Evolutionary conservation across 2,888 invertebrate genomes (phyloP).

Genomic region (Ligdia adustata): DNA sequence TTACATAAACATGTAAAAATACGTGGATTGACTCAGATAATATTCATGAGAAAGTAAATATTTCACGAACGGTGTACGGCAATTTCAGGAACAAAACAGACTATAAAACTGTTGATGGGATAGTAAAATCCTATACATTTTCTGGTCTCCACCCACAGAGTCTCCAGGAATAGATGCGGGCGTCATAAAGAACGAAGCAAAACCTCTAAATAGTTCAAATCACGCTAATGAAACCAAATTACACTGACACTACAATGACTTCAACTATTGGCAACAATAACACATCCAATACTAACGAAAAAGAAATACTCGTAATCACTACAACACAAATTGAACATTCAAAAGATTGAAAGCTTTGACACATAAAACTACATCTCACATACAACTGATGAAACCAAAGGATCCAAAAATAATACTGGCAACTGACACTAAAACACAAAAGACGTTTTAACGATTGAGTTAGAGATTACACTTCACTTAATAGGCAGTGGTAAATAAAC

Average conservation of each 20-base stretch:
- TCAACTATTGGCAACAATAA: constrained; percentile 8
- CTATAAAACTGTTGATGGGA: constrained; percentile 61
- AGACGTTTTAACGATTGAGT: constrained; percentile 34
- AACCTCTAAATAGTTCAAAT: constrained; percentile 60
- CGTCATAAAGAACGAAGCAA: constrained; percentile 67
- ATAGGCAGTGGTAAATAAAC: constrained; percentile 45
- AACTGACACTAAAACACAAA: constrained; percentile 55
- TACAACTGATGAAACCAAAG: constrained; percentile 50
- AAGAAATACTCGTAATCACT: constrained; percentile 16
- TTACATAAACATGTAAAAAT: constrained; percentile 12
- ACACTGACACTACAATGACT: constrained; percentile 50
- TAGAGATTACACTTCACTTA: constrained; percentile 40
- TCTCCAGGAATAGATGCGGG: constrained; percentile 61
- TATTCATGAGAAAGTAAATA: constrained; percentile 36
- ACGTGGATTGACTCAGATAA: constrained; percentile 19
- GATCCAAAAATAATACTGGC: constrained; percentile 65
- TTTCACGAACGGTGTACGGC: constrained; percentile 40
- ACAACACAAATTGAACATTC: constrained; percentile 33
- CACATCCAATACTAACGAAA: neutral
- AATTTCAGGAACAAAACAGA: constrained; percentile 44
- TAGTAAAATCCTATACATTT: constrained; percentile 54
- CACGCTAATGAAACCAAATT: constrained; percentile 65
- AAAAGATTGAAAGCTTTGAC: constrained; percentile 50
- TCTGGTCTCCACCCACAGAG: constrained; percentile 66
- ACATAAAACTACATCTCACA: constrained; percentile 49